Percentiles rank a stretch among this genome's conserved stretches.
Conservation (phyloP, 2,888 invertebrate species). For the Mesorhabditis spiculigera region DNA sequence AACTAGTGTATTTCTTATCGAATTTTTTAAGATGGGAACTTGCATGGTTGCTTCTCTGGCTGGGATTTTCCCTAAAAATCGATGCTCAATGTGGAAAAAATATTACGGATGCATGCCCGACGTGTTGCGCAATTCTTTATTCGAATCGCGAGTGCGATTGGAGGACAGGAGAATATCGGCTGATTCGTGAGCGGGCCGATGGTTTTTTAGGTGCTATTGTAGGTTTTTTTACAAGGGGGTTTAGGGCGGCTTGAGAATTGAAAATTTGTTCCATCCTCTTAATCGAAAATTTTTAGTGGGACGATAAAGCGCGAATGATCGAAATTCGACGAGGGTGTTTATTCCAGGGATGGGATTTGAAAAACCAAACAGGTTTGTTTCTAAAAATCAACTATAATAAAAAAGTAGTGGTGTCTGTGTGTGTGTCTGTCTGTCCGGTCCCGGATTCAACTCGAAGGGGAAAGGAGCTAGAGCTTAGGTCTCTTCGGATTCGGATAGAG, state of each 20-base stretch:
- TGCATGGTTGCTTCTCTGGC: too few species aligned
- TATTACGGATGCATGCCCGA: neutral
- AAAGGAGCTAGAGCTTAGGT: too few species aligned
- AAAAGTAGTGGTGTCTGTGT: too few species aligned
- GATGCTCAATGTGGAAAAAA: neutral
- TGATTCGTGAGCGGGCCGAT: neutral
- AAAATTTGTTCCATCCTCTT: neutral
- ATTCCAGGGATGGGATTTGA: neutral
- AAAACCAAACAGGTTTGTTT: neutral
- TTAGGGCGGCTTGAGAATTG: neutral
- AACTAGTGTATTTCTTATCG: too few species aligned
- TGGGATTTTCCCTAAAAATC: too few species aligned
- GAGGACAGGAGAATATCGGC: neutral
- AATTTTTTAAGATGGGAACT: too few species aligned
- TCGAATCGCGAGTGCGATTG: neutral
- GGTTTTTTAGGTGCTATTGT: slow-evolving; percentile 4
- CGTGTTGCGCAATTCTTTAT: neutral
- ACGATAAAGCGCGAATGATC: neutral
- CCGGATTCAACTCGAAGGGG: too few species aligned
- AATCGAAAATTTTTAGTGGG: neutral
- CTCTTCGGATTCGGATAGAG: too few species aligned
- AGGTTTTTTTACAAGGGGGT: neutral
- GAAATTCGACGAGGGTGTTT: neutral
- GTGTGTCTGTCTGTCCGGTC: too few species aligned
- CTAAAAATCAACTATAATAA: too few species aligned